Conservation (phyloP, 2,888 invertebrate genomes). For the Noctua fimbriata region DNA sequence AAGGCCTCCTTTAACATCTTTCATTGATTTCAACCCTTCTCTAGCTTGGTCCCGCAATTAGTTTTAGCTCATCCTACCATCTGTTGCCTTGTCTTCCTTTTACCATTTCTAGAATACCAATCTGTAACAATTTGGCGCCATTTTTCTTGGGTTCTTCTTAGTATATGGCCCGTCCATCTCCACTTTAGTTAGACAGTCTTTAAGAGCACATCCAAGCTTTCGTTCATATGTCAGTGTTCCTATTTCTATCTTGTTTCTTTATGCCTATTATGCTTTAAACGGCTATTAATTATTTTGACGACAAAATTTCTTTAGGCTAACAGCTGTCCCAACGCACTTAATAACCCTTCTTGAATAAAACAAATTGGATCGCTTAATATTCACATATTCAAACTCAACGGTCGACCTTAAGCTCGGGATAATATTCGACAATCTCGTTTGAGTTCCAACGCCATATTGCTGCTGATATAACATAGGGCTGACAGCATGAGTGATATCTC, state of each 20-base stretch:
- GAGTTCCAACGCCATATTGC: conserved; percentile 21
- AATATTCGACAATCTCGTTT: conserved; percentile 47
- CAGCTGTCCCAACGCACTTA: conserved; percentile 37
- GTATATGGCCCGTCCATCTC: background rate
- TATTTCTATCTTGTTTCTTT: background rate
- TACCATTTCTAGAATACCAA: background rate
- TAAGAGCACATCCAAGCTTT: background rate
- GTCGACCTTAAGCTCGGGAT: conserved; percentile 44
- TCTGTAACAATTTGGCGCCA: background rate
- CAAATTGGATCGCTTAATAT: conserved; percentile 54
- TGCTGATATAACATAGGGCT: conserved; percentile 33
- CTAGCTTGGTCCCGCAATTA: no score
- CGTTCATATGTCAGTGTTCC: background rate
- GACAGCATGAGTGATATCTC: conserved; percentile 51
- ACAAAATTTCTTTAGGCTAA: conserved; percentile 16
- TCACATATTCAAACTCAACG: conserved; percentile 50
- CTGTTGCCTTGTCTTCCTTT: no score
- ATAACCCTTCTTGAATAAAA: conserved; percentile 46
- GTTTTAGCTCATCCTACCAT: no score
- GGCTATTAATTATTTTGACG: conserved; percentile 12
- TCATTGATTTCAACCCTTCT: background rate
- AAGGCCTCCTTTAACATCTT: background rate
- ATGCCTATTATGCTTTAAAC: background rate
- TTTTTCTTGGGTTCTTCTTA: background rate
- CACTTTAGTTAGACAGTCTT: background rate